phyloP scores from a whole-genome alignment of 2,888 invertebrate genomes.

The Tenthredo distinguenda region DNA sequence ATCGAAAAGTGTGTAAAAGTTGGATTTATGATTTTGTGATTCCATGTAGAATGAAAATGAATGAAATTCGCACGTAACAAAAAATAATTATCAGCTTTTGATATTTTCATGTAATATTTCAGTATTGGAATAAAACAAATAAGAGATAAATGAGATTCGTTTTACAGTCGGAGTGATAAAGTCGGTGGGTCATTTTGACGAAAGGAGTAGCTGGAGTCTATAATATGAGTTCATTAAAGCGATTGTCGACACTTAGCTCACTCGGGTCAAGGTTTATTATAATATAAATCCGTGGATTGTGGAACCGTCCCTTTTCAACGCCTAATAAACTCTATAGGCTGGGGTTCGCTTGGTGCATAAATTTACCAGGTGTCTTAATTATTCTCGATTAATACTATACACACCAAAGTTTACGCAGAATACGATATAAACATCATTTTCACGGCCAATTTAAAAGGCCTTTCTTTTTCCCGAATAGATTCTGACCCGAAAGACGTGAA shows the following conservation, averaged over 20 bases:
- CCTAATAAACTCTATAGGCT: conserved; percentile 11
- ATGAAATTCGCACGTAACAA: background rate
- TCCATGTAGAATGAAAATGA: background rate
- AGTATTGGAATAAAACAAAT: too few relatives aligned
- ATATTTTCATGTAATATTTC: background rate
- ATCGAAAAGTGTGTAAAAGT: background rate
- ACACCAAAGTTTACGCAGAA: background rate
- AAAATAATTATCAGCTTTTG: too few relatives aligned
- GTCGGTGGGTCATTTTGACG: conserved; percentile 14
- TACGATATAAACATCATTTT: background rate
- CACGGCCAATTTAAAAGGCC: too few relatives aligned
- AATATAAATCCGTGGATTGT: conserved; percentile 46
- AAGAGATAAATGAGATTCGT: background rate
- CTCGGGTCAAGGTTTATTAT: conserved; percentile 43
- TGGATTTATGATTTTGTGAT: background rate
- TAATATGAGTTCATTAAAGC: conserved; percentile 49
- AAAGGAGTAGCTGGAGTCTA: conserved; percentile 11
- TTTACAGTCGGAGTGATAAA: conserved; percentile 8
- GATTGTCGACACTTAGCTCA: conserved; percentile 17
- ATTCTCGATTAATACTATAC: background rate
- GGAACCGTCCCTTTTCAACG: conserved; percentile 21
- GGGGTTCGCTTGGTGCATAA: conserved; percentile 27
- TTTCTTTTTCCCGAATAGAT: too few relatives aligned
- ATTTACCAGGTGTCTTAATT: conserved; percentile 11
- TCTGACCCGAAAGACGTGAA: background rate